Conservation (phyloP, 2,888 invertebrate species). For the Oscheius onirici region DNA sequence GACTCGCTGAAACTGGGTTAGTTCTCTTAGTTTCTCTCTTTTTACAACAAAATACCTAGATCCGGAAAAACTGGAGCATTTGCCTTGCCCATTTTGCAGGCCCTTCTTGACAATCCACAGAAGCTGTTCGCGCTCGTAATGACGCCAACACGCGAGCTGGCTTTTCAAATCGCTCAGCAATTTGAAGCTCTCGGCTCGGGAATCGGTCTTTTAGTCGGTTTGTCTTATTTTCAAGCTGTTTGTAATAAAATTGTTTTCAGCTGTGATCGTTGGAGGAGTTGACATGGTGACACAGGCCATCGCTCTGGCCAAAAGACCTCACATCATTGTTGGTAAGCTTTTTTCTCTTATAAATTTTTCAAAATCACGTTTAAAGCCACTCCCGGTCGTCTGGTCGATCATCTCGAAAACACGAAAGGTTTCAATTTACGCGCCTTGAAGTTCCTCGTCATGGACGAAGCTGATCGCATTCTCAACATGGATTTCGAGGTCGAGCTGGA, state of each 20-base stretch:
- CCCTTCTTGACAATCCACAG: constrained; percentile 88
- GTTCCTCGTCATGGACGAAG: constrained; percentile 92
- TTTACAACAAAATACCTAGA: constrained; percentile 34
- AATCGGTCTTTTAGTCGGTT: constrained; percentile 88
- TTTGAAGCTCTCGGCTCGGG: constrained; percentile 89
- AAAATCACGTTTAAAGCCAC: constrained; percentile 77
- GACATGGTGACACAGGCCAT: constrained; percentile 95
- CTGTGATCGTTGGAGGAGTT: constrained; percentile 97
- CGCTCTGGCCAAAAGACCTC: constrained; percentile 91
- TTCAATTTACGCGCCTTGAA: constrained; percentile 89
- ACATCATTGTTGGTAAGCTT: constrained; percentile 84
- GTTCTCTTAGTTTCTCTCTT: no score
- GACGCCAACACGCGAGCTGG: constrained; percentile 96
- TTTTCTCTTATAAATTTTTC: no score
- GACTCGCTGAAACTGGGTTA: constrained; percentile 82
- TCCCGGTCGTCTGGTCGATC: constrained; percentile 74
- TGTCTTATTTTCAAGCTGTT: no score
- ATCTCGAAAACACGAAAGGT: constrained; percentile 96
- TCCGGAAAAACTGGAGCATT: constrained; percentile 98
- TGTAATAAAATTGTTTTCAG: constrained; percentile 72
- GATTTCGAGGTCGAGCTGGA: constrained; percentile 93
- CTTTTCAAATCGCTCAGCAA: constrained; percentile 97
- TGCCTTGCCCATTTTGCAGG: constrained; percentile 92
- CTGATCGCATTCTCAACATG: constrained; percentile 97
- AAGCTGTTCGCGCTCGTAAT: constrained; percentile 90